phyloP scores from a whole-genome alignment of 2,888 invertebrate genomes.

The Lochmaea capreae region DNA sequence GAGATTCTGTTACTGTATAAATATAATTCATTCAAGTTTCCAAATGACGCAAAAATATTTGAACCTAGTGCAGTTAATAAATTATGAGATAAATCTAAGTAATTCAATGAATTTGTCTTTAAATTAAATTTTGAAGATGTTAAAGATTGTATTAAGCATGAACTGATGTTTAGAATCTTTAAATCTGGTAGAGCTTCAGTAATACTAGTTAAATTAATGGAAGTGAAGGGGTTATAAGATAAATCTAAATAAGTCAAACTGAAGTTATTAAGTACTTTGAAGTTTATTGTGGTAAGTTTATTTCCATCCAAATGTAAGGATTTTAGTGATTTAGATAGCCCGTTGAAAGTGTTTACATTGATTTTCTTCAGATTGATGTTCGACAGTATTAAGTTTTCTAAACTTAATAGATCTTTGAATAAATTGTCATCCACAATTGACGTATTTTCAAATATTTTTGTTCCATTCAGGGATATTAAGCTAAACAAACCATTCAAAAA shows the following conservation, averaged over 20 bases:
- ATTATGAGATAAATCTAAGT: constrained; percentile 13
- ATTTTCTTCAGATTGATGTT: constrained; percentile 7
- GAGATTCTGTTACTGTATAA: constrained; percentile 10
- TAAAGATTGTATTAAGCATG: not conserved
- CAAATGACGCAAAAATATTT: constrained; percentile 1
- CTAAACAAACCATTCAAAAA: constrained; percentile 29
- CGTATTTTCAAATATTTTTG: constrained; percentile 26
- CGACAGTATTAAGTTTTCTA: constrained; percentile 26
- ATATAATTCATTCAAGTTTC: not conserved
- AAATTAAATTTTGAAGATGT: not conserved
- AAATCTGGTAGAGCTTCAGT: not conserved
- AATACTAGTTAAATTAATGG: not conserved
- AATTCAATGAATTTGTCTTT: not conserved
- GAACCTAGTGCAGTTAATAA: not conserved
- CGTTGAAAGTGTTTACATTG: constrained; percentile 8
- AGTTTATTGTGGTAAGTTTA: not conserved
- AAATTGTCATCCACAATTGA: constrained; percentile 7
- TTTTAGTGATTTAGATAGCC: constrained; percentile 7
- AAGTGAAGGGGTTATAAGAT: not conserved
- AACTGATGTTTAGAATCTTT: constrained; percentile 3
- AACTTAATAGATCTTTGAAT: constrained; percentile 26
- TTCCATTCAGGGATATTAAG: constrained; percentile 26
- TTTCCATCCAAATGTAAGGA: constrained; percentile 13
- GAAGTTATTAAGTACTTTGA: not conserved
- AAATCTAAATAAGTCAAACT: not conserved